Evolutionary conservation across 2,797 vertebrate species (phyloP).

Genomic region (Mus spretus): DNA sequence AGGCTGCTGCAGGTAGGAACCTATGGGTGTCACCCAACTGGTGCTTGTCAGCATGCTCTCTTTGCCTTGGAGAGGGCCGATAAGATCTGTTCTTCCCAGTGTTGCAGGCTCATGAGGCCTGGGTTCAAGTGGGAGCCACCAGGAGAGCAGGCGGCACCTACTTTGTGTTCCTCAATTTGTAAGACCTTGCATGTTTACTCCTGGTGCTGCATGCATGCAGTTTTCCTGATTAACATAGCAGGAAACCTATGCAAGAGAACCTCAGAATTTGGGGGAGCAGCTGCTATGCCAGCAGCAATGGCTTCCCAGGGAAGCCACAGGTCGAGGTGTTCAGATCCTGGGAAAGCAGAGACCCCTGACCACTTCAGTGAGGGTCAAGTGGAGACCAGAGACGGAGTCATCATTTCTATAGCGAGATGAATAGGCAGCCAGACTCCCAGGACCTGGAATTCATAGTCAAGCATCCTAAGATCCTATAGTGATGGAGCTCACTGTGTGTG

Average conservation of each 20-base stretch:
- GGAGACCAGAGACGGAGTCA: not conserved
- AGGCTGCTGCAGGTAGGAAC: not conserved
- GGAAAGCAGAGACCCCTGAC: not conserved
- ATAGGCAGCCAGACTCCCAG: rapidly evolving
- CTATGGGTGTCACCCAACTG: rapidly evolving
- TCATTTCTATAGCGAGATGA: rapidly evolving
- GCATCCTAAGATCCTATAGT: not conserved
- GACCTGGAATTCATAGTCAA: not conserved
- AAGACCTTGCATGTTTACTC: conserved; percentile 60
- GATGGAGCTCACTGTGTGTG: not conserved
- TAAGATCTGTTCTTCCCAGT: not conserved
- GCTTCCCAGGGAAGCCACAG: conserved; percentile 22
- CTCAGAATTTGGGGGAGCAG: conserved; percentile 34
- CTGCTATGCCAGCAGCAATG: conserved; percentile 36
- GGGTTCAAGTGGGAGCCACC: not conserved
- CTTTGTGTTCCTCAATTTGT: conserved; percentile 36
- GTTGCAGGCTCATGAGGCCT: not conserved
- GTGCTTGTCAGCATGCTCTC: rapidly evolving
- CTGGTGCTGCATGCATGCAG: not conserved
- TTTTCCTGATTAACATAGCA: conserved; percentile 63
- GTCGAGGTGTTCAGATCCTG: not conserved
- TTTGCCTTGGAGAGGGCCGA: rapidly evolving
- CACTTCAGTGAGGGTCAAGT: not conserved
- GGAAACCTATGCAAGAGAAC: not conserved
- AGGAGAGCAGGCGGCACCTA: not conserved